A percentile compares a stretch with the other conserved stretches of the same genome.
phyloP scores from a whole-genome alignment of 1,140 invertebrate species.

The Hypsibius dujardini region DNA sequence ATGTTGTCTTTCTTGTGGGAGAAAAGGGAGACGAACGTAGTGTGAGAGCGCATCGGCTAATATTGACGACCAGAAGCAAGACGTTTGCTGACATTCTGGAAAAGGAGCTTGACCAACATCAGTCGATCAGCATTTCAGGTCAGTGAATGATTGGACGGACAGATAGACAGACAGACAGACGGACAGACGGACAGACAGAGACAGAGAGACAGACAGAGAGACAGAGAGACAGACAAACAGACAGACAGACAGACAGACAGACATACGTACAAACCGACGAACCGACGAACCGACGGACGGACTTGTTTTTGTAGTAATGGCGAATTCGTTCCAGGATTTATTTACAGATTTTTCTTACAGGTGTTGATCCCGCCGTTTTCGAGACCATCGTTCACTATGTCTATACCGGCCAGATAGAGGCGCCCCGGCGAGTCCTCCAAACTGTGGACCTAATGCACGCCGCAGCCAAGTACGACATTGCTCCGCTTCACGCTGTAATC shows the following conservation, averaged over 20 bases:
- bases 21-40: neutral
- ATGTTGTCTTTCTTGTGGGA: neutral
- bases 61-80: neutral
- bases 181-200: neutral
- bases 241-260: neutral
- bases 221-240: neutral
- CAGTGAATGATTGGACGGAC: neutral
- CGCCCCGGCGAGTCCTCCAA: neutral
- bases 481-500: neutral
- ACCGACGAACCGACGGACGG: neutral
- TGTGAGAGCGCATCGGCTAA: constrained; percentile 4
- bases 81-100: constrained; percentile 3
- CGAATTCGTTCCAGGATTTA: neutral
- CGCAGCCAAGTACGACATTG: neutral
- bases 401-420: neutral
- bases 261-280: neutral
- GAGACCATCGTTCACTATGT: neutral
- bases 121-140: neutral
- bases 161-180: neutral
- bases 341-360: neutral
- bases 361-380: neutral
- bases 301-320: neutral
- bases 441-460: constrained; percentile 4
- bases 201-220: neutral
- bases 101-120: neutral